phyloP scores from a whole-genome alignment of 2,797 vertebrate species.

The Bradypus variegatus region DNA sequence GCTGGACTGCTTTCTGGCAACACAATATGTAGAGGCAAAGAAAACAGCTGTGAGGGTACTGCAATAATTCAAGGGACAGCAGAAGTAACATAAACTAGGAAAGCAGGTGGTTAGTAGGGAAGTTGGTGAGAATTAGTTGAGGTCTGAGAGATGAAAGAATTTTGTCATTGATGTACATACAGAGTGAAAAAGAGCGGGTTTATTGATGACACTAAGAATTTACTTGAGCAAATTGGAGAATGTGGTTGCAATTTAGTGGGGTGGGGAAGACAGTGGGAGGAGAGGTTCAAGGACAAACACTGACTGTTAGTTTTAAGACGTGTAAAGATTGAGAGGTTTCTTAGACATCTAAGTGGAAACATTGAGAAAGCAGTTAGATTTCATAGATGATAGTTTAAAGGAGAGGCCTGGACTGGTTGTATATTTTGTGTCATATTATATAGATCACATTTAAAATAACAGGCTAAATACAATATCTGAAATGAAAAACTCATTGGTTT shows the following conservation, averaged over 20 bases:
- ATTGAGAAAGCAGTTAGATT: too few relatives aligned
- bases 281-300: background rate
- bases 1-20: background rate
- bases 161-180: background rate
- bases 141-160: background rate
- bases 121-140: background rate
- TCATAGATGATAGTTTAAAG: too few relatives aligned
- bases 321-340: background rate
- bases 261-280: background rate
- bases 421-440: background rate
- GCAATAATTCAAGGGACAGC: rapidly evolving
- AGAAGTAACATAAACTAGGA: background rate
- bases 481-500: background rate
- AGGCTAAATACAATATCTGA: background rate
- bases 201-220: background rate
- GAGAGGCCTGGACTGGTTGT: too few relatives aligned
- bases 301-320: background rate
- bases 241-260: background rate
- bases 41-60: too few relatives aligned
- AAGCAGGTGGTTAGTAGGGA: background rate
- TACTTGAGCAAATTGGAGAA: background rate
- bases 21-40: background rate
- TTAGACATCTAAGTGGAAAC: background rate
- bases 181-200: too few relatives aligned
- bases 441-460: rapidly evolving